Percentiles rank a stretch among this genome's conserved stretches.
These are phyloP conservation scores for Heteromormyrus szaboi DNA, from an alignment of 2,797 vertebrate genomes.

Conservation along the genomic window DNA sequence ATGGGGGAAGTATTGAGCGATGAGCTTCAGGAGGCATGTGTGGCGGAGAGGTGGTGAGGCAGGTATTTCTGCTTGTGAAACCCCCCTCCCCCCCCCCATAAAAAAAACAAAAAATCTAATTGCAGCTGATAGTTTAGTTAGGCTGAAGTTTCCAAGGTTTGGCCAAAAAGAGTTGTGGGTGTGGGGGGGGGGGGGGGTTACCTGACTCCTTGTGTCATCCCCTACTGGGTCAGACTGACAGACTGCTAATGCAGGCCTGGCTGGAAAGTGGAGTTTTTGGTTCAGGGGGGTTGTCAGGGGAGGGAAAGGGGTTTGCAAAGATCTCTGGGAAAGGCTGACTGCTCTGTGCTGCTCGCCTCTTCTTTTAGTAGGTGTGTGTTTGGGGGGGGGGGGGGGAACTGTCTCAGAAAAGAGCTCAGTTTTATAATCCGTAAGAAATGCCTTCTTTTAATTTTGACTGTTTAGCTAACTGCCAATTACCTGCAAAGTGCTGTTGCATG, in stretches of 20 bases:
- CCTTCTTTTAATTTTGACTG: not conserved
- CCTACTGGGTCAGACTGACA: not conserved
- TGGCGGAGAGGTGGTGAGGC: not conserved
- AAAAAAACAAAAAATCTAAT: not conserved
- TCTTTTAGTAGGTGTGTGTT: not conserved
- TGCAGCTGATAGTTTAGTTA: not conserved
- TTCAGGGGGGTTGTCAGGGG: not conserved
- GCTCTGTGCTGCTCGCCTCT: not conserved
- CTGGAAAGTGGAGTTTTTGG: not conserved
- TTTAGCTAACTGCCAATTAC: conserved; percentile 7
- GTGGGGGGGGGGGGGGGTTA: not conserved
- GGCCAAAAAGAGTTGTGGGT: not conserved
- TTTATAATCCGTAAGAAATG: not conserved
- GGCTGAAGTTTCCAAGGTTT: not conserved
- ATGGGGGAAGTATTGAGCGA: not conserved
- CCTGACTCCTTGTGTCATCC: not conserved
- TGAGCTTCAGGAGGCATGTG: not conserved
- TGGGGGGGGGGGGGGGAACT: not conserved
- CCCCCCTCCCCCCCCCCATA: not conserved
- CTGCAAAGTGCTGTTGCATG: not conserved
- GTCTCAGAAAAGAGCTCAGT: not conserved
- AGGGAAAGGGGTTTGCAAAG: not conserved
- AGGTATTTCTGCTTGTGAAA: not conserved
- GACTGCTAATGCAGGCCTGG: not conserved
- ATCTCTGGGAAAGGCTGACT: not conserved